These are phyloP conservation scores for Steinernema hermaphroditum DNA, from an alignment of 2,888 invertebrate genomes.

Conservation along the genomic window DNA sequence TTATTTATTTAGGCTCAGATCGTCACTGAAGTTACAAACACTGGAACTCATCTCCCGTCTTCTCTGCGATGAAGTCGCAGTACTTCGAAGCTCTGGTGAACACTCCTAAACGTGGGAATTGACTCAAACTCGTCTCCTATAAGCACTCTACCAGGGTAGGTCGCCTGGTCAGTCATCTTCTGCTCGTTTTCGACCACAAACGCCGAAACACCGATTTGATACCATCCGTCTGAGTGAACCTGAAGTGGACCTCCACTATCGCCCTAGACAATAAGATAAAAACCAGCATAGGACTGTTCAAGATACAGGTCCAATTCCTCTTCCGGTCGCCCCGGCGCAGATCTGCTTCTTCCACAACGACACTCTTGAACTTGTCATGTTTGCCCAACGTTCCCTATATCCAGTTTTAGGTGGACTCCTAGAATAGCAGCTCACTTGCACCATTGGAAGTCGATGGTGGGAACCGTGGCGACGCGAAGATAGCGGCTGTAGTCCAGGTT, in stretches of 20 bases:
- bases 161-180: background rate
- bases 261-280: background rate
- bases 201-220: background rate
- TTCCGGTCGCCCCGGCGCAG: background rate
- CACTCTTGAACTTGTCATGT: background rate
- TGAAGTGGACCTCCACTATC: constrained; percentile 19
- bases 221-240: background rate
- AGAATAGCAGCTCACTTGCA: background rate
- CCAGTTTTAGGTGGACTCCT: background rate
- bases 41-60: background rate
- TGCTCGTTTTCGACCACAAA: background rate
- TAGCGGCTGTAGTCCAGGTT: background rate
- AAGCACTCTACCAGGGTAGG: background rate
- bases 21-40: background rate
- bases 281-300: background rate
- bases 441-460: background rate
- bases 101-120: too few species aligned
- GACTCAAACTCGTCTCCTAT: too few species aligned
- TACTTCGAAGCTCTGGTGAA: constrained; percentile 1
- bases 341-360: background rate
- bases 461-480: background rate
- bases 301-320: background rate
- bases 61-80: background rate
- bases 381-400: background rate
- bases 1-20: too few species aligned